Base-by-base conservation (phyloP, 2,113 vertebrate genomes). In the Alectura lathami region DNA sequence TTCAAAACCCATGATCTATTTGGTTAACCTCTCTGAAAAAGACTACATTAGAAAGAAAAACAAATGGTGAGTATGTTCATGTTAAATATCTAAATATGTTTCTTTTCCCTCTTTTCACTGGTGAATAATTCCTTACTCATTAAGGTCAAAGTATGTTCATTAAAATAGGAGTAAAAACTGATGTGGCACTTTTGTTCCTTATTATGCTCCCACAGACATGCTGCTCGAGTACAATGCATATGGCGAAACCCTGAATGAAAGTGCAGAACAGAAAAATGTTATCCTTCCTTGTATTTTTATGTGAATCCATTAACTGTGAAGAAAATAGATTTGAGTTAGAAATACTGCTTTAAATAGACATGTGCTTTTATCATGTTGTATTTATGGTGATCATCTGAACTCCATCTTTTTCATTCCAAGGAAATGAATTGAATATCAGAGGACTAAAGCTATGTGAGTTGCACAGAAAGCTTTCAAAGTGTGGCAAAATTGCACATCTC, bases 41-140 rank as follows among this genome's bases (percentile, higher is more conserved):
- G 99, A 99, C 97, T 99, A 99, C 98, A 99, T 99, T 94, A 98
- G 99, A 89, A 99, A 99, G 98, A 99, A 99, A 98, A 99, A 99
- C 98, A 99, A 99, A 96, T 99, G 99, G 99, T 99, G 92, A 97
- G 99, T 98, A 59, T 87, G 43, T 60, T 76, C 29, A 83, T 73
- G 21, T 93, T 92, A 83, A 83, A 85, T 86, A 63, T 54, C 50
- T 85, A 54, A 34, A 82, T 66, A 5, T 51, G 27, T 63, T 93
- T 87, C 47, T 76, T 89, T 77, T 88, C 75, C 32, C 2, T 74
- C 92, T 74, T 94, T 92, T 85, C 36, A 69, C 0, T 62, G 34
- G 78, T 66, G 38, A 89, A 11, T 83, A 66, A 69, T 77, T 88
- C 23, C 20, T 84, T 84, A 14, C 1, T 3, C 36, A 17, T 91